These are phyloP conservation scores for Molossus molossus DNA, from an alignment of 2,797 vertebrate species.

Conservation along the genomic window DNA sequence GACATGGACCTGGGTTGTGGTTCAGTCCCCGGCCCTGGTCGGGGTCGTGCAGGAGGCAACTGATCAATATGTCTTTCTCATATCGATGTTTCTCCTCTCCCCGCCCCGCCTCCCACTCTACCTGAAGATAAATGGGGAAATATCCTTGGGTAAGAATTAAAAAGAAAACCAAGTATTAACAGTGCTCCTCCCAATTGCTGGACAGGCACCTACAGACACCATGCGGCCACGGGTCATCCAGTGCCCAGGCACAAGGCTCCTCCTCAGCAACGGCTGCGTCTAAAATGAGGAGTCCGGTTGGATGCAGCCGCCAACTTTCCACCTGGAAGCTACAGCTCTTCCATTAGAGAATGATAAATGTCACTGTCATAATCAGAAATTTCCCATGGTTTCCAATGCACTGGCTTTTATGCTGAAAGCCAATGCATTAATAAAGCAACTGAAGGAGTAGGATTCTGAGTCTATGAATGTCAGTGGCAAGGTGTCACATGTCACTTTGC, in stretches of 20 bases:
- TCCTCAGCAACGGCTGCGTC: background rate
- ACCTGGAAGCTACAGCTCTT: slow-evolving; percentile 71
- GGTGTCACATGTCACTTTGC: slow-evolving; percentile 87
- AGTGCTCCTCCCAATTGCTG: background rate
- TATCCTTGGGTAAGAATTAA: too few species aligned
- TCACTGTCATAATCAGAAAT: slow-evolving; percentile 81
- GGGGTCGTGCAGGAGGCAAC: too few species aligned
- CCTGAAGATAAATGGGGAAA: too few species aligned
- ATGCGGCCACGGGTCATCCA: background rate
- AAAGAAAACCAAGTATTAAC: background rate
- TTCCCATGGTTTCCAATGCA: slow-evolving; percentile 79
- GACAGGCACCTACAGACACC: background rate
- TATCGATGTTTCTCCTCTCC: too few species aligned
- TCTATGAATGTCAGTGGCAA: slow-evolving; percentile 87
- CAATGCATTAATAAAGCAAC: slow-evolving; percentile 88
- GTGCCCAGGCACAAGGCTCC: background rate
- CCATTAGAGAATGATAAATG: slow-evolving; percentile 87
- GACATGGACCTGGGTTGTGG: too few species aligned
- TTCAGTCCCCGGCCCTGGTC: too few species aligned
- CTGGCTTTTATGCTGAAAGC: slow-evolving; percentile 87
- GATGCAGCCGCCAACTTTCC: slow-evolving; percentile 75
- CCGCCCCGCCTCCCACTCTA: too few species aligned
- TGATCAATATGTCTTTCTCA: too few species aligned
- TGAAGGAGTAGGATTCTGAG: slow-evolving; percentile 85
- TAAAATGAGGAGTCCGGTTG: slow-evolving; percentile 67